These are phyloP conservation scores for Salmo trutta DNA, from an alignment of 2,797 vertebrate species.

Conservation along the genomic window DNA sequence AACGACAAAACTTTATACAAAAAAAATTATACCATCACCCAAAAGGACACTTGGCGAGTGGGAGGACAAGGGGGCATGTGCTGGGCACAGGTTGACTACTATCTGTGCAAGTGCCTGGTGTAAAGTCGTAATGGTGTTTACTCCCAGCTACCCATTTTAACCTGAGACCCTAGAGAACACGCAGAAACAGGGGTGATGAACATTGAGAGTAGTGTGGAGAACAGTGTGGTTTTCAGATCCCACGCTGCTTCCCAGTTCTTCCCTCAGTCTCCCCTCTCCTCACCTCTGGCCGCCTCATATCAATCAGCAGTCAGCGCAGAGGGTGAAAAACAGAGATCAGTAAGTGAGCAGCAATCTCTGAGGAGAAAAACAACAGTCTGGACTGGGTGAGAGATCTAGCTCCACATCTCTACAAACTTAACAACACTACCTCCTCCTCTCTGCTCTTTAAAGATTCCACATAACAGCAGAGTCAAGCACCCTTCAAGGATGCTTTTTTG, in stretches of 20 bases:
- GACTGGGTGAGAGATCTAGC: background rate
- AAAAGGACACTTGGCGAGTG: too few relatives aligned
- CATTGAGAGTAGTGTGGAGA: conserved; percentile 22
- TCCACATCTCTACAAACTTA: background rate
- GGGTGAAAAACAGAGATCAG: too few relatives aligned
- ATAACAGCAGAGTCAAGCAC: background rate
- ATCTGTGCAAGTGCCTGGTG: background rate
- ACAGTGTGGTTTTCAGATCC: background rate
- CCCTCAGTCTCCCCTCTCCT: too few relatives aligned
- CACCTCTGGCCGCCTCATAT: background rate
- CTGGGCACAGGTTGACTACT: too few relatives aligned
- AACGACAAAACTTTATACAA: too few relatives aligned
- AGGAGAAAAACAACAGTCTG: background rate
- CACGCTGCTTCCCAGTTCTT: too few relatives aligned
- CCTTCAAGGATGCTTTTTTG: background rate
- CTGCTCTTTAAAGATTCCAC: background rate
- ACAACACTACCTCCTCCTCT: background rate
- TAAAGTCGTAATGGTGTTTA: conserved; percentile 31
- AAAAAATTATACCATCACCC: too few relatives aligned
- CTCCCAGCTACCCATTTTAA: conserved; percentile 38
- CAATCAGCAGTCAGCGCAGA: background rate
- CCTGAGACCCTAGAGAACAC: conserved; percentile 52
- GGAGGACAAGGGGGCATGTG: too few relatives aligned
- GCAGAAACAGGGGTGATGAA: conserved; percentile 42
- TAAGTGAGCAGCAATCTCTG: background rate